Evolutionary conservation across 2,888 invertebrate genomes (phyloP), one percentile per base, ranked within the genome.

Genomic region (Asteroscopus sphinx): DNA sequence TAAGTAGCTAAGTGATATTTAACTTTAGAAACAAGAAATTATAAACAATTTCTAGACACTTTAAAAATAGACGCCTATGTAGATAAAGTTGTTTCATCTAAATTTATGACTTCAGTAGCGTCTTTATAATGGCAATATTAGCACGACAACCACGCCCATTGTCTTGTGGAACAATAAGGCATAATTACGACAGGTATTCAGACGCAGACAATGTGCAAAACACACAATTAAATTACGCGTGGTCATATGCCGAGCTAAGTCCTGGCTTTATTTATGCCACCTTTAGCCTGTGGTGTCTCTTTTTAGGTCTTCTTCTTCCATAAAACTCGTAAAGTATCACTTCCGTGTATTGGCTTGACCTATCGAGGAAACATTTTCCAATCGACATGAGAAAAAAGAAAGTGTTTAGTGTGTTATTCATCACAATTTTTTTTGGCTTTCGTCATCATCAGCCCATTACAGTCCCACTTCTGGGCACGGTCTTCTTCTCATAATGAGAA

Each of bases 181-280:
- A 13, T 46, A 32, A 54, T 46, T 35, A 35, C 26, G 16, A 40
- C 25, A 16, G 54, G 40, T 54, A 53, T 45, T 45, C 15, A 45
- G n/a, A 33, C 32, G 3, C 3, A 30, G 17, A 48, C 30, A 48
- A 37, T 44, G 39, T 32, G 44, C 25, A 26, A 11, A 13, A 37
- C 42, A 37, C 28, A 17, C 30, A 44, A 44, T 53, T 45, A 39
- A n/a, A 42, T 30, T 36, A 12, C 11, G 28, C 16, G 9, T 21
- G 17, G 17, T 28, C 37, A 37, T 28, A 17, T 15, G 26, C 9
- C 6, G 11, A 28, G 28, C 6, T 32, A n/a, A 32, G 32, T 32
- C 32, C 32, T 12, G 3, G 0, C 1, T n/a, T 32, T 12, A 32
- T 28, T 9, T 28, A 28, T 28, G 4, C 6, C 6, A 21, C 21